Evolutionary conservation across 2,888 invertebrate species (phyloP), one percentile per base, ranked within the genome.

Genomic region (Vanessa cardui): DNA sequence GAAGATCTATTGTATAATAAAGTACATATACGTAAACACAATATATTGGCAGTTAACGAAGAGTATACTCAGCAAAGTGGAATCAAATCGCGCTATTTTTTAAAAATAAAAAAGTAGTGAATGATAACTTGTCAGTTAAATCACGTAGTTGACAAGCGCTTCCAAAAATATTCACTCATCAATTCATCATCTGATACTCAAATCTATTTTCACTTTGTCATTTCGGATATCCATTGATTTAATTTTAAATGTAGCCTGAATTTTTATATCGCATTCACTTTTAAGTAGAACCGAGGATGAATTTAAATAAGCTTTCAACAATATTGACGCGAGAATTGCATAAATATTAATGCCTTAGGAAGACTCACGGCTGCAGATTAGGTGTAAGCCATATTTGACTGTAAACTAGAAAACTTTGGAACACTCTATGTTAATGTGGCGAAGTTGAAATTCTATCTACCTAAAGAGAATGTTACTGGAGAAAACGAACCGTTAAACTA

Each of bases 221-320:
- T 68, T 71, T 67, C 15, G 67, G 79, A 76, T 78, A 73, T 76
- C 76, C 71, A 71, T 74, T 77, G 79, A 80, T 83, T 78, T 85
- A 85, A 86, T 80, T 83, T 85, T 82, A 82, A 88, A 82, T 81
- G 82, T 74, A 76, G 82, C 82, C 83, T 80, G 81, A 84, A 86
- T 85, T 87, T 87, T 86, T 84, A 86, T 83, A 76, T 79, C 80
- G 78, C 78, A 77, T 75, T 79, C 78, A 81, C 87, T 87, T 85
- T 87, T 86, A 85, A 85, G 84, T 81, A 81, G 82, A 74, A 82
- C 83, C 82, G 82, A 83, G 86, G 85, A 86, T 88, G 88, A 90
- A 91, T 91, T 86, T 88, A 87, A 90, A 91, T 89, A 83, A 88
- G 89, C 87, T 85, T 81, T 86, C 83, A 85, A 83, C 85, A 81